Evolutionary conservation across 2,113 vertebrate species (phyloP).

Genomic region (Gallinago undulata): DNA sequence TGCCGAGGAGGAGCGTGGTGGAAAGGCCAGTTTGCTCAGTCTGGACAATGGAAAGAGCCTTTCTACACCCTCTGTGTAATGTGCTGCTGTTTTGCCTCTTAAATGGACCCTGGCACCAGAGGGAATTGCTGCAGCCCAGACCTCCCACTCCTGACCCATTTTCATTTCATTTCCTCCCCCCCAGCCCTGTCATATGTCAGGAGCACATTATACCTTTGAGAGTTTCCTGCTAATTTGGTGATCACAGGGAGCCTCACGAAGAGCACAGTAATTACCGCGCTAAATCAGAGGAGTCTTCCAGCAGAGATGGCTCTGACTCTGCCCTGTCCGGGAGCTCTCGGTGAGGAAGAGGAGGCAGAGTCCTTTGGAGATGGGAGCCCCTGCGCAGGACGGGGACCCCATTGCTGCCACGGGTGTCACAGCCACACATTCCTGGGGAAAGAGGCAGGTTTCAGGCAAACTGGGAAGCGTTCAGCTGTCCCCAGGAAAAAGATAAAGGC

Average conservation of each 20-base stretch:
- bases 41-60: neutral
- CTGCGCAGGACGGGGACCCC: neutral
- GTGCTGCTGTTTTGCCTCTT: constrained; percentile 50
- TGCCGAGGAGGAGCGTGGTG: neutral
- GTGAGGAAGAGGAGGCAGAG: neutral
- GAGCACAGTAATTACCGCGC: neutral
- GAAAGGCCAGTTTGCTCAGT: constrained; percentile 47
- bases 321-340: neutral
- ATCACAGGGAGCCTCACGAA: neutral
- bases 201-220: neutral
- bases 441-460: neutral
- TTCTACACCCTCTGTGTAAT: constrained; percentile 18
- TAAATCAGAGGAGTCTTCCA: neutral
- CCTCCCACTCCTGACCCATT: constrained; percentile 59
- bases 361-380: neutral
- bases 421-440: fast-evolving
- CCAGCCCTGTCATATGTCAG: constrained; percentile 2
- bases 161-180: constrained; percentile 40
- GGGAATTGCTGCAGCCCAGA: neutral
- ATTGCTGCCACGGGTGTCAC: fast-evolving
- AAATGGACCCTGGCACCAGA: constrained; percentile 55
- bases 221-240: constrained; percentile 44
- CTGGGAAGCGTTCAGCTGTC: neutral
- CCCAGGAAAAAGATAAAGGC: neutral
- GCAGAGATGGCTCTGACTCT: neutral